A percentile compares a stretch with the other conserved stretches of the same genome.
Evolutionary conservation across 2,113 vertebrate species (phyloP).

Genomic region (Sander vitreus): DNA sequence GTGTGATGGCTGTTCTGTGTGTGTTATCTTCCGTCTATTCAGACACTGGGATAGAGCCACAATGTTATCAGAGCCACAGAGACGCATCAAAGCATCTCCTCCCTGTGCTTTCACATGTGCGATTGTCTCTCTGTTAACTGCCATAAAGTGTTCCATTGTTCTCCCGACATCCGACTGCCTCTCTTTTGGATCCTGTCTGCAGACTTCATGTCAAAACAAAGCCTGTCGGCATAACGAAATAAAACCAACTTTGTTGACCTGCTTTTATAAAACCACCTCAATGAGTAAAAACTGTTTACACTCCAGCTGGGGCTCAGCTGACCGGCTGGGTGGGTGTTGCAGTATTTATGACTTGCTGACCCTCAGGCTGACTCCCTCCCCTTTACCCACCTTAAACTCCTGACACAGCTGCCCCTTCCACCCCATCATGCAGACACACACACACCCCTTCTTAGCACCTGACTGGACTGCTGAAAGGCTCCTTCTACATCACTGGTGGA

Average conservation of each 20-base stretch:
- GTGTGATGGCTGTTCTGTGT: neutral
- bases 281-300: slow-evolving; percentile 21
- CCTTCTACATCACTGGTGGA: slow-evolving; percentile 34
- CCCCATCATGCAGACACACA: slow-evolving; percentile 40
- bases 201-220: slow-evolving; percentile 44
- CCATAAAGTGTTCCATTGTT: slow-evolving; percentile 33
- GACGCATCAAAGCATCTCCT: slow-evolving; percentile 28
- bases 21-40: slow-evolving; percentile 62
- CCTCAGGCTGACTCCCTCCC: slow-evolving; percentile 33
- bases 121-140: slow-evolving; percentile 24
- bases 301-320: slow-evolving; percentile 18
- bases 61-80: slow-evolving; percentile 62
- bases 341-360: slow-evolving; percentile 62
- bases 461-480: slow-evolving; percentile 58
- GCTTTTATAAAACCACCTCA: slow-evolving; percentile 21
- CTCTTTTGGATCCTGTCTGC: slow-evolving; percentile 32
- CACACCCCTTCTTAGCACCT: slow-evolving; percentile 49
- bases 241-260: slow-evolving; percentile 36
- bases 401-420: slow-evolving; percentile 55
- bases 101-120: slow-evolving; percentile 26
- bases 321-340: slow-evolving; percentile 45
- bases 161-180: slow-evolving; percentile 20
- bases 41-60: slow-evolving; percentile 39
- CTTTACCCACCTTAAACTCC: slow-evolving; percentile 5
- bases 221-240: neutral